Base-by-base conservation (phyloP, 2,797 vertebrate species). In the Tamandua tetradactyla region DNA sequence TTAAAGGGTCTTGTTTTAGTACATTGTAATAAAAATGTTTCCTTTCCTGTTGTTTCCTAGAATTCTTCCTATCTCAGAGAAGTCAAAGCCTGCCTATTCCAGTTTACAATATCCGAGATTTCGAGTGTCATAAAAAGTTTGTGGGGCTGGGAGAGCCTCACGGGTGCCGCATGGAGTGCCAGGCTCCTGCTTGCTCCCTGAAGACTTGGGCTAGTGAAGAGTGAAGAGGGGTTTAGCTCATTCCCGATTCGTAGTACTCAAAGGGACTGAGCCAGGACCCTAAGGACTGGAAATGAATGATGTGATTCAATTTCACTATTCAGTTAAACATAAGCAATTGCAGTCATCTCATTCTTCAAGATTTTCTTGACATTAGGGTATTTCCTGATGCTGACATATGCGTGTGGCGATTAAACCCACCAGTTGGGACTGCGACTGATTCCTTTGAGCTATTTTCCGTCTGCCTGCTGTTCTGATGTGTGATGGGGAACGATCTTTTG, bases 311-410 rank as follows among this genome's bases (percentile, higher is more conserved):
- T 93, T 94, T 74, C 91, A 87, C 49, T 61, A 25, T 78, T 89
- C 93, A 89, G 84, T 95, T 93, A 87, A 86, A 95, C 30, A 32
- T 83, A 49, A 96, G 82, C 95, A 95, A 96, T 97, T 96, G 94
- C 2, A 96, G 89, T 95, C 93, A 87, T 95, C 80, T 78, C 4
- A 0, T 76, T 62, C 92, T 95, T 92, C 72, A 79, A 95, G 91
- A 96, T 96, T 79, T 93, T 89, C 94, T 92, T 93, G 80, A 89
- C 89, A 55, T 96, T 35, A 23, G 74, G 94, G 92, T 83, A 93
- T 91, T 97, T 95, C 95, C 96, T 94, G 92, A 83, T 72, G 92
- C 88, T 42, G 83, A 86, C 94, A 93, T 80, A 91, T 83, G 0
- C 78, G 90, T 52, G 76, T n/a, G 86, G 68, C 92, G 88, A 94